Conservation (phyloP, 2,797 vertebrate species). For the Lacerta bilineata region DNA sequence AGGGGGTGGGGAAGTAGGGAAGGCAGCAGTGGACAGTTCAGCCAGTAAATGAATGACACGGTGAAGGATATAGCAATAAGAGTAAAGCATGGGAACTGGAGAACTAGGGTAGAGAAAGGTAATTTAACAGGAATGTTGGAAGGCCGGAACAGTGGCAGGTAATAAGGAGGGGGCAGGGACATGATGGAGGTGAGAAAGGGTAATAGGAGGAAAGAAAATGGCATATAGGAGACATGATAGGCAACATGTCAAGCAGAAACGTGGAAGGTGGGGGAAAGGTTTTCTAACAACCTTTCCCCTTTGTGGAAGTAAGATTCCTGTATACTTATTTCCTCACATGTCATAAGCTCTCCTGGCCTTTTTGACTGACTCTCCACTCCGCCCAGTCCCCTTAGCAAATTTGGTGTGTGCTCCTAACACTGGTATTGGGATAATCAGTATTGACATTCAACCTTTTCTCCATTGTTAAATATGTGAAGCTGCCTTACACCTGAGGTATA, state of each 20-base stretch:
- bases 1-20: background rate
- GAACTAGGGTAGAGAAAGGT: background rate
- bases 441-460: background rate
- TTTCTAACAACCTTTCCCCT: background rate
- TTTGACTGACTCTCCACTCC: background rate
- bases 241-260: background rate
- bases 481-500: background rate
- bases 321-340: background rate
- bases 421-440: background rate
- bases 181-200: background rate
- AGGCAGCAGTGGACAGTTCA: background rate
- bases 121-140: background rate
- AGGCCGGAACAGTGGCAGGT: background rate
- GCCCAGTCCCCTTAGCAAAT: background rate
- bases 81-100: background rate
- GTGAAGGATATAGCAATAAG: background rate
- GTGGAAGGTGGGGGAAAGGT: background rate
- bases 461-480: background rate
- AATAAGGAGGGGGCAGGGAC: background rate
- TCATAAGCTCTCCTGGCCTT: too few species aligned
- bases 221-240: background rate
- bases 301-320: background rate
- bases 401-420: background rate
- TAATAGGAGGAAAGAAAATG: background rate
- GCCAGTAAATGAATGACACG: background rate